Evolutionary conservation across 2,888 invertebrate genomes (phyloP), one percentile per base, ranked within the genome.

Genomic region (Polydrusus cervinus): DNA sequence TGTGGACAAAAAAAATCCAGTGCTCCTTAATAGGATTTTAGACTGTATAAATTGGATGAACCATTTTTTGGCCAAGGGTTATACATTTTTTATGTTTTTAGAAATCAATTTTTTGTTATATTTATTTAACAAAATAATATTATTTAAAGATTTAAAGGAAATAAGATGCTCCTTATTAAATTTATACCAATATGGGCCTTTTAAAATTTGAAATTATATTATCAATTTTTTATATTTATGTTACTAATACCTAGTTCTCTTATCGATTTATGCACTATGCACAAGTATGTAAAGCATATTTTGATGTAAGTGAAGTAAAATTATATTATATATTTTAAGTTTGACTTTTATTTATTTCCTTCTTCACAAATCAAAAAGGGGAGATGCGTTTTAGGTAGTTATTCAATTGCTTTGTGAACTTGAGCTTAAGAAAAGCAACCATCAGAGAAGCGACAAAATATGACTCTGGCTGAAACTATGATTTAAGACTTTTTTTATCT

Each of bases 221-320:
- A 65, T 66, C 16, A 25, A 51, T 62, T 45, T 53, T 67, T 55
- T 55, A 55, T 55, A 30, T 68, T 25, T 71, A 65, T 85, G 84
- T 85, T 85, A 85, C 83, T 83, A 77, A 83, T 84, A 84, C 82
- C n/a, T 84, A 84, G 82, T 83, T 85, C 79, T 85, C 83, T 80
- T 85, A 84, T 78, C 74, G 78, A 79, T 85, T 82, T 67, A 68
- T 55, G 75, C 75, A 76, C 75, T 47, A 84, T 85, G 85, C 84
- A 85, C 86, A 85, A 85, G 81, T 85, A 85, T 85, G 85, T 85
- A 84, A 83, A 84, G 85, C 85, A 85, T 85, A 82, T 81, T 83
- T 67, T 68, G 69, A 53, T 74, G 57, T 76, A 68, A 72, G 69
- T 68, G 75, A 64, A 76, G 30, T 67, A 71, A 67, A 62, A 68